phyloP scores from a whole-genome alignment of 2,113 vertebrate species.

The Paramormyrops kingsleyae region DNA sequence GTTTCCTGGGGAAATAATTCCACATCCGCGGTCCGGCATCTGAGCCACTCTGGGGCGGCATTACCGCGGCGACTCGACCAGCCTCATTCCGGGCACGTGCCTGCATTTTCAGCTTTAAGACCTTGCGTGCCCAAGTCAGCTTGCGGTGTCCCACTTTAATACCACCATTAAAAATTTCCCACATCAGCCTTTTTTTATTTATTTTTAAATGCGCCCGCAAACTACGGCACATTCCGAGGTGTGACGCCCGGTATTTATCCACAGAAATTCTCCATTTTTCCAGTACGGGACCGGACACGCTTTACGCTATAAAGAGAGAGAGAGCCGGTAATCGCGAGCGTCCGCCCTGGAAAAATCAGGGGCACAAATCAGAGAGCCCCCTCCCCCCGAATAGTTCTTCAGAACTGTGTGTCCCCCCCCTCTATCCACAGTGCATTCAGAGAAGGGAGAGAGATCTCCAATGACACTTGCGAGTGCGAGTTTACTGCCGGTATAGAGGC shows the following conservation, averaged over 20 bases:
- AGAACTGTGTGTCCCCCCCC: neutral
- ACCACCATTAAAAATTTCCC: neutral
- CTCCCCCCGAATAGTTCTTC: neutral
- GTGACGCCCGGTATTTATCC: neutral
- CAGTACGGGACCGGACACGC: too few species aligned
- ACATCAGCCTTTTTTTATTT: neutral
- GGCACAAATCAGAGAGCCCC: neutral
- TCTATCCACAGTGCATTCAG: neutral
- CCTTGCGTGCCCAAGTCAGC: neutral
- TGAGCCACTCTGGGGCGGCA: neutral
- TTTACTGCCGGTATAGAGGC: neutral
- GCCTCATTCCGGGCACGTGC: neutral
- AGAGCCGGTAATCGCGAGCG: neutral
- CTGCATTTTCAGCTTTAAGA: neutral
- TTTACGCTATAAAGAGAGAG: neutral
- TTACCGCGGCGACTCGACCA: neutral
- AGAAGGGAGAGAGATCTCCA: neutral
- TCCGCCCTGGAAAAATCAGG: neutral
- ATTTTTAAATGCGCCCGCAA: neutral
- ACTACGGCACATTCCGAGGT: neutral
- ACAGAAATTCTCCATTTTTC: neutral
- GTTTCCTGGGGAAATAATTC: neutral
- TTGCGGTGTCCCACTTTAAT: neutral
- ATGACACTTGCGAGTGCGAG: too few species aligned
- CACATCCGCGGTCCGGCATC: neutral